A percentile compares a stretch with the other conserved stretches of the same genome.
Conservation (phyloP, 2,113 vertebrate species). For the Percopsis transmontana region DNA sequence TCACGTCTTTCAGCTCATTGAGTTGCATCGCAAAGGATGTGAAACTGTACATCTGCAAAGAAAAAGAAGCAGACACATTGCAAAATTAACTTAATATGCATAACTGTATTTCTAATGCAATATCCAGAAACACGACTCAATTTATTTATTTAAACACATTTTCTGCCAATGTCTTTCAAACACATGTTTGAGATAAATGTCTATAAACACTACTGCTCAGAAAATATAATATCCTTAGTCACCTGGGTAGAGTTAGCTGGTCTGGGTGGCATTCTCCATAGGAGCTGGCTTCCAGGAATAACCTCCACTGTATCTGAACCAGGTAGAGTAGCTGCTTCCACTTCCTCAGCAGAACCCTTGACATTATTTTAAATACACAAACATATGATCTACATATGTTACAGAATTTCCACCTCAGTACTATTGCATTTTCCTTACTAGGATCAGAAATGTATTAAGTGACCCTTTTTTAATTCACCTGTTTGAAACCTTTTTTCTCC, state of each 20-base stretch:
- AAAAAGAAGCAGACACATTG: neutral
- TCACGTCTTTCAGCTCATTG: conserved; percentile 90
- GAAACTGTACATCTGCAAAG: conserved; percentile 91
- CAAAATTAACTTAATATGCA: neutral
- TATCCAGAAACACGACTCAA: no score
- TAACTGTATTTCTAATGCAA: no score
- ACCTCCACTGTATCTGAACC: conserved; percentile 87
- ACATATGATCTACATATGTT: neutral
- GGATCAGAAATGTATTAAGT: neutral
- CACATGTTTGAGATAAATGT: neutral
- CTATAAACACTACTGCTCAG: neutral
- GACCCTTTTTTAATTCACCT: conserved; percentile 69
- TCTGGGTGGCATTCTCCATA: conserved; percentile 92
- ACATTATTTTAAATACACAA: neutral
- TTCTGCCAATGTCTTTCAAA: neutral
- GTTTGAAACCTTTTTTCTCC: conserved; percentile 87
- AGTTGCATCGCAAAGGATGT: conserved; percentile 95
- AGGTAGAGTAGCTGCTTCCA: conserved; percentile 84
- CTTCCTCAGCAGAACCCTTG: conserved; percentile 77
- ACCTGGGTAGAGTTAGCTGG: conserved; percentile 93
- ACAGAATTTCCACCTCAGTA: neutral
- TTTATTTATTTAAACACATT: neutral
- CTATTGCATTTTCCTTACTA: neutral
- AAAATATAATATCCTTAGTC: neutral
- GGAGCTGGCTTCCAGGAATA: conserved; percentile 90